Base-by-base conservation (phyloP, 2,113 vertebrate genomes). In the Odocoileus hemionus region DNA sequence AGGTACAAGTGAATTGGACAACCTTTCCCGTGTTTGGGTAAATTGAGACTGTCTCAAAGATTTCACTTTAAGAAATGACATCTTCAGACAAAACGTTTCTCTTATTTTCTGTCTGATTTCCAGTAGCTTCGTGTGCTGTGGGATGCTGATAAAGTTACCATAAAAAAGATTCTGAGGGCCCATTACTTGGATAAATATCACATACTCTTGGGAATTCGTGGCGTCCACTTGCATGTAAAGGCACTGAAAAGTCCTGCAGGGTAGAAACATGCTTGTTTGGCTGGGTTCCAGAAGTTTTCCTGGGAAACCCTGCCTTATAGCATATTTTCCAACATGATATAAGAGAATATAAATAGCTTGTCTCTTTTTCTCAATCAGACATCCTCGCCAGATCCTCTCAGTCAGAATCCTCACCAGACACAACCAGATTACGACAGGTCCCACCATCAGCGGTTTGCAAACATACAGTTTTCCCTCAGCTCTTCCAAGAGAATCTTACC, bases 151-250 rank as follows among this genome's bases (percentile, higher is more conserved):
- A 7, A 55, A 55, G 64, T 70, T 19, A 61, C 14, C 93, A 5
- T 19, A n/a, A 47, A 52, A 87, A 67, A 54, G 54, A 57, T 43
- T 45, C 78, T 16, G 47, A 61, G 70, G 60, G 45, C 67, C 57
- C 4, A 7, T 30, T 58, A 57, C 3, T 4, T 13, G 52, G 6
- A 28, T 30, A 13, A 26, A 25, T 3, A 6, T 25, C 16, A 2
- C 7, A 3, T 0, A 1, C 1, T 30, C 13, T 79, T 5, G 11
- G 36, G 55, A 55, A 8, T 15, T 36, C 11, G 7, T 23, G 3
- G 36, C 4, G 3, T 39, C 12, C 28, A 2, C 21, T 47, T 9
- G 23, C 33, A 3, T 1, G 19, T 33, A 13, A 57, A 93, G 92
- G 85, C 55, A 39, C 70, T 16, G 74, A 94, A 9, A 89, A 43